Conservation (phyloP, 2,888 invertebrate species). For the Luperina testacea region DNA sequence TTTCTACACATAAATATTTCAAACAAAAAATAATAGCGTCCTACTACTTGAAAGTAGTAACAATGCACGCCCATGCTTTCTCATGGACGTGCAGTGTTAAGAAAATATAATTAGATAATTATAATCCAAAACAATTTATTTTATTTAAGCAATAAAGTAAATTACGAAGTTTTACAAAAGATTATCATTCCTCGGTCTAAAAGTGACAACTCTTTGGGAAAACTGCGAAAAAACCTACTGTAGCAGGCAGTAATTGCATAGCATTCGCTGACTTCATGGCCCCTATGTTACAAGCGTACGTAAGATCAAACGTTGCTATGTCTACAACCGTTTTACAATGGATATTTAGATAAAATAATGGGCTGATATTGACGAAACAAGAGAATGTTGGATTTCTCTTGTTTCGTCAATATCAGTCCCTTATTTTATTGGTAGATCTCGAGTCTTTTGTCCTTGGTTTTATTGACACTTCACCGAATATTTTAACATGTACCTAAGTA, state of each 20-base stretch:
- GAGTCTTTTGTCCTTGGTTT: conserved; percentile 45
- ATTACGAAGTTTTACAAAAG: background rate
- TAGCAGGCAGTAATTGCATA: background rate
- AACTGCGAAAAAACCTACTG: too few relatives aligned
- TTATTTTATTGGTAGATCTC: conserved; percentile 75
- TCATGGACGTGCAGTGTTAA: background rate
- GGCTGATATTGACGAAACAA: too few relatives aligned
- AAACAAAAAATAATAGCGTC: too few relatives aligned
- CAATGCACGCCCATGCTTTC: background rate
- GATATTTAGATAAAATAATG: conserved; percentile 68
- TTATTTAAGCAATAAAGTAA: background rate
- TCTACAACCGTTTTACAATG: conserved; percentile 76
- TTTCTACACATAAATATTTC: background rate
- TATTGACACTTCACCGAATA: conserved; percentile 3
- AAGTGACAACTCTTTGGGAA: background rate
- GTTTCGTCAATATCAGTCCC: conserved; percentile 74
- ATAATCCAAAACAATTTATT: background rate
- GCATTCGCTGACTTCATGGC: conserved; percentile 64
- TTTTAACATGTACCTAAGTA: background rate
- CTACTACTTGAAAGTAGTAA: background rate
- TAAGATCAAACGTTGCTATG: conserved; percentile 85
- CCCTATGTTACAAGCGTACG: conserved; percentile 63
- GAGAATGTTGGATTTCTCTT: conserved; percentile 64
- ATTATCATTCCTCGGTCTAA: background rate
- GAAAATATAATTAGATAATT: background rate